A percentile compares a stretch with the other conserved stretches of the same genome.
phyloP scores from a whole-genome alignment of 2,888 invertebrate genomes.

The Neocrepidodera transversa region DNA sequence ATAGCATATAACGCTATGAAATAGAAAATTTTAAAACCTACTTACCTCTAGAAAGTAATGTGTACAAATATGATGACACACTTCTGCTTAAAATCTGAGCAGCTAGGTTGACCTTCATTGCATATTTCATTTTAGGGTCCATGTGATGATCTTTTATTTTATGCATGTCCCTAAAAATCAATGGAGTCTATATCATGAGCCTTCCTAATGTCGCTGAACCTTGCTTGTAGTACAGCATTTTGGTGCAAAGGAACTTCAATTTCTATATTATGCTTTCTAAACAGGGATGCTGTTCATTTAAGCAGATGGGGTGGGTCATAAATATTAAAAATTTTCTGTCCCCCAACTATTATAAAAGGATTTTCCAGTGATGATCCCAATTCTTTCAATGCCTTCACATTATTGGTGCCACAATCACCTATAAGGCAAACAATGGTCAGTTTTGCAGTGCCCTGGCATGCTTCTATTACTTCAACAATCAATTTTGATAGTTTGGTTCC shows the following conservation, averaged over 20 bases:
- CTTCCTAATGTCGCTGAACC: slow-evolving; percentile 19
- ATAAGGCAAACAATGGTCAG: slow-evolving; percentile 10
- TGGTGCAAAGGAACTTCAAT: no score
- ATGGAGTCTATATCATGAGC: slow-evolving; percentile 31
- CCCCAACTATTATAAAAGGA: slow-evolving; percentile 20
- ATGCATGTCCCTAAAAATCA: slow-evolving; percentile 30
- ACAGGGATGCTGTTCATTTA: slow-evolving; percentile 19
- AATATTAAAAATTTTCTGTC: slow-evolving; percentile 25
- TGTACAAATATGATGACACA: slow-evolving; percentile 32
- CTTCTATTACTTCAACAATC: neutral
- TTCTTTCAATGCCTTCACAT: slow-evolving; percentile 22
- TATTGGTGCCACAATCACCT: slow-evolving; percentile 22
- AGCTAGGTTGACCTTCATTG: slow-evolving; percentile 44
- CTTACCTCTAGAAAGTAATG: slow-evolving; percentile 19
- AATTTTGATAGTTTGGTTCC: neutral
- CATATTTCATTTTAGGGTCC: slow-evolving; percentile 35
- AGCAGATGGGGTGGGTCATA: slow-evolving; percentile 30
- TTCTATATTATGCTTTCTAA: slow-evolving; percentile 22
- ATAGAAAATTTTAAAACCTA: slow-evolving; percentile 21
- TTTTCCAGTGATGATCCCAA: slow-evolving; percentile 16
- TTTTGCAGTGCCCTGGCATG: neutral
- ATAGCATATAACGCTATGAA: no score
- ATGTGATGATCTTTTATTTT: slow-evolving; percentile 36
- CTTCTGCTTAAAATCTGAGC: slow-evolving; percentile 31
- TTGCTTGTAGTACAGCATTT: slow-evolving; percentile 2